Evolutionary conservation across 2,797 vertebrate species (phyloP).

Genomic region (Vipera ursinii): DNA sequence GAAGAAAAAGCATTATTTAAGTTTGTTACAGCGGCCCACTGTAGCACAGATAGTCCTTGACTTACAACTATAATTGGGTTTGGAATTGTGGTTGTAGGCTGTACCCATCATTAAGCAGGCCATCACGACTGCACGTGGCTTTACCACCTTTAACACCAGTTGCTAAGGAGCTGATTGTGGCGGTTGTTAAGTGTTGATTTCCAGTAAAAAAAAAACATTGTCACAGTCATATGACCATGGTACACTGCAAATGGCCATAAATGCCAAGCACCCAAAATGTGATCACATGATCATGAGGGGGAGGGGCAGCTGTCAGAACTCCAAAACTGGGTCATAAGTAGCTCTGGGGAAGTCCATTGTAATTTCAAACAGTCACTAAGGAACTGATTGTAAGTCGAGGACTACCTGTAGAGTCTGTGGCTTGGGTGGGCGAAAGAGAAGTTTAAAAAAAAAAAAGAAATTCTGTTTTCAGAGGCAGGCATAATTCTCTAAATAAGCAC

Average conservation of each 20-base stretch:
- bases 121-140: neutral
- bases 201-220: neutral
- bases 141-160: neutral
- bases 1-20: neutral
- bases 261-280: neutral
- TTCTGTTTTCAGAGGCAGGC: neutral
- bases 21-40: neutral
- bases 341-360: neutral
- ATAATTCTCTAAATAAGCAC: neutral
- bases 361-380: neutral
- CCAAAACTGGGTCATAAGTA: neutral
- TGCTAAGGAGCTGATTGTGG: neutral
- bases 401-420: neutral
- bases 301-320: neutral
- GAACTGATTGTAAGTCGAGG: neutral
- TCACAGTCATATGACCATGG: neutral
- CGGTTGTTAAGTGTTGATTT: neutral
- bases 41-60: neutral
- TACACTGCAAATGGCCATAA: neutral
- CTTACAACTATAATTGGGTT: neutral
- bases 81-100: neutral
- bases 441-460: neutral
- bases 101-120: neutral
- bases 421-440: neutral
- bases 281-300: neutral